Percentiles rank a stretch among this genome's conserved stretches.
These are phyloP conservation scores for Bombyx mori DNA, from an alignment of 1,140 invertebrate genomes.

Conservation along the genomic window DNA sequence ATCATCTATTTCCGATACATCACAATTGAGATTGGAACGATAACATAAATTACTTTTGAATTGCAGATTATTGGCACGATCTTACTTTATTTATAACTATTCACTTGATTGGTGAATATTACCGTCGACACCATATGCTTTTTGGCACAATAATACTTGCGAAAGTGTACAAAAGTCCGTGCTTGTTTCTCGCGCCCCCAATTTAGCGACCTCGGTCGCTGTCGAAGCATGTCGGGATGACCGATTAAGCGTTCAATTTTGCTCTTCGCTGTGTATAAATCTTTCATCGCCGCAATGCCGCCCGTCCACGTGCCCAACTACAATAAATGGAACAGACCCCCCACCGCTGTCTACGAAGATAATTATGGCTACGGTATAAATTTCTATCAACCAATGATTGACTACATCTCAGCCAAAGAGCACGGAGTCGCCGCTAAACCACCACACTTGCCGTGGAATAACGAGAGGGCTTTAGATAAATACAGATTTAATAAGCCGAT, in stretches of 20 bases:
- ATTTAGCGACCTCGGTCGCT: slow-evolving; percentile 32
- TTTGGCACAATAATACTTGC: slow-evolving; percentile 46
- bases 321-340: slow-evolving; percentile 70
- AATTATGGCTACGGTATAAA: slow-evolving; percentile 87
- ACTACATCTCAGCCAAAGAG: slow-evolving; percentile 79
- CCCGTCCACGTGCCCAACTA: slow-evolving; percentile 52
- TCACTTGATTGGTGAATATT: slow-evolving; percentile 51
- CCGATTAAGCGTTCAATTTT: slow-evolving; percentile 10
- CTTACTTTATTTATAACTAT: slow-evolving; percentile 50
- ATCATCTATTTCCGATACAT: not conserved
- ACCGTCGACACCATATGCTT: slow-evolving; percentile 29
- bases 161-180: slow-evolving; percentile 56
- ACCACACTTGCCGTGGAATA: slow-evolving; percentile 81
- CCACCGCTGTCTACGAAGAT: slow-evolving; percentile 80
- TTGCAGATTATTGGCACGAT: slow-evolving; percentile 46
- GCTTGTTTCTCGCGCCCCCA: slow-evolving; percentile 23
- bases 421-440: slow-evolving; percentile 58
- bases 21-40: slow-evolving; percentile 1
- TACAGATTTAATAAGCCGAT: slow-evolving; percentile 73
- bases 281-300: slow-evolving; percentile 29
- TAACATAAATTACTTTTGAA: slow-evolving; percentile 1
- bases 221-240: slow-evolving; percentile 15
- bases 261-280: not conserved
- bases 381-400: slow-evolving; percentile 87
- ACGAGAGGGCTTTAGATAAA: slow-evolving; percentile 77